These are phyloP conservation scores for Gila robusta DNA, from an alignment of 2,797 vertebrate species.

Conservation along the genomic window DNA sequence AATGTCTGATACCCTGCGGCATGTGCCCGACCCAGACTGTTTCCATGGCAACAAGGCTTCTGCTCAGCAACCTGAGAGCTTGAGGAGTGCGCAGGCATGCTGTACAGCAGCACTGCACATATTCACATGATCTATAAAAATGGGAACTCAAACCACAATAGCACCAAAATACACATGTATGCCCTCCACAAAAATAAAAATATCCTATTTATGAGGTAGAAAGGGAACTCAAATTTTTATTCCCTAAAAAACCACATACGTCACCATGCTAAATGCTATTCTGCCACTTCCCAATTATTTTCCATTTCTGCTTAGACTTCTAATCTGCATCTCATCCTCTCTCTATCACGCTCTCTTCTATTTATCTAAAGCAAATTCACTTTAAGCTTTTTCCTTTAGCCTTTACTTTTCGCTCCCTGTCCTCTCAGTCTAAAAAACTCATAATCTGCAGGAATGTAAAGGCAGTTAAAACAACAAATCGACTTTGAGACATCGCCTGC, in stretches of 20 bases:
- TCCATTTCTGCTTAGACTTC: background rate
- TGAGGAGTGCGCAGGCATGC: conserved; percentile 45
- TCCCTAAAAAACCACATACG: background rate
- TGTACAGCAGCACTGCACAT: conserved; percentile 29
- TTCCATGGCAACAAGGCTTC: conserved; percentile 64
- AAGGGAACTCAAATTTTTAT: background rate
- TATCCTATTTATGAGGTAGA: conserved; percentile 24
- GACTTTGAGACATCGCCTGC: background rate
- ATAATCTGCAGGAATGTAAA: conserved; percentile 40
- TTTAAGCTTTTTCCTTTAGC: conserved; percentile 20
- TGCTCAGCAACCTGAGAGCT: conserved; percentile 53
- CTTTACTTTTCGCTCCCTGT: conserved; percentile 7
- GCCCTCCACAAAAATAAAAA: conserved; percentile 21
- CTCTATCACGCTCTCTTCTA: background rate
- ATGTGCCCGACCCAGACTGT: conserved; percentile 56
- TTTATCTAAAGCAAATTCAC: conserved; percentile 38
- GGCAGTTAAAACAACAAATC: background rate
- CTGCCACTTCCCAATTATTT: conserved; percentile 16
- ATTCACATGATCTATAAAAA: conserved; percentile 49
- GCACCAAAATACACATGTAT: conserved; percentile 23
- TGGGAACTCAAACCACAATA: conserved; percentile 17
- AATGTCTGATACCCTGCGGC: conserved; percentile 57
- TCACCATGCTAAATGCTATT: background rate
- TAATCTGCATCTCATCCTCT: background rate
- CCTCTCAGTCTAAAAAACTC: conserved; percentile 51